Percentiles rank a stretch among this genome's conserved stretches.
These are phyloP conservation scores for Pteruthius melanotis DNA, from an alignment of 2,113 vertebrate genomes.

Conservation along the genomic window DNA sequence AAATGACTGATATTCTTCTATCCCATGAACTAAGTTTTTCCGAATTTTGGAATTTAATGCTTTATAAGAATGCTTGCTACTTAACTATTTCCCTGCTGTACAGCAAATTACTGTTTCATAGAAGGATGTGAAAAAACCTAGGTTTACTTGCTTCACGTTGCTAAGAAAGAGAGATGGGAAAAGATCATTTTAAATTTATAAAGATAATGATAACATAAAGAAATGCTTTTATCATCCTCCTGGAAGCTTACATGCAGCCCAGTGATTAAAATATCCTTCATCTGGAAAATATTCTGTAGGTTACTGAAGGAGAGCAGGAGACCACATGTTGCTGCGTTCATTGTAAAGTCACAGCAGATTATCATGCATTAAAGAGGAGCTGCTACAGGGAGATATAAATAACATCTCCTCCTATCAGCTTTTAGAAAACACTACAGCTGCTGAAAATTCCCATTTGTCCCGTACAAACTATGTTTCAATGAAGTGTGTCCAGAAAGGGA, in stretches of 20 bases:
- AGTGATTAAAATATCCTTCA: not conserved
- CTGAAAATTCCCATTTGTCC: conserved; percentile 1
- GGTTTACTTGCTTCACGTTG: not conserved
- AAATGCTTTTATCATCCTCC: not conserved
- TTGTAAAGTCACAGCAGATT: conserved; percentile 1
- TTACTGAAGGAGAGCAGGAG: not conserved
- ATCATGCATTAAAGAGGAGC: not conserved
- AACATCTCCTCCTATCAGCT: conserved; percentile 10
- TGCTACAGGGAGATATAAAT: not conserved
- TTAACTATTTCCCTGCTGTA: not conserved
- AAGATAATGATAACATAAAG: not conserved
- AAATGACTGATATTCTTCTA: not conserved
- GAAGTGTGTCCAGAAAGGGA: not conserved
- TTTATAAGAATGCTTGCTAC: not conserved
- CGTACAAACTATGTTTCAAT: not conserved
- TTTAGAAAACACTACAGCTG: not conserved
- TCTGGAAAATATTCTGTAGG: not conserved
- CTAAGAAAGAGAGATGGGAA: not conserved
- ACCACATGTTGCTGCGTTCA: not conserved
- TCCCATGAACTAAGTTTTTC: not conserved
- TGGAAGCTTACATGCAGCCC: not conserved
- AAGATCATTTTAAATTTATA: not conserved
- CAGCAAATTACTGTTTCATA: not conserved
- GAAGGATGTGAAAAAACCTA: not conserved
- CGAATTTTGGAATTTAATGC: not conserved